These are phyloP conservation scores for Steinernema feltiae DNA, from an alignment of 1,140 invertebrate species.

Conservation along the genomic window DNA sequence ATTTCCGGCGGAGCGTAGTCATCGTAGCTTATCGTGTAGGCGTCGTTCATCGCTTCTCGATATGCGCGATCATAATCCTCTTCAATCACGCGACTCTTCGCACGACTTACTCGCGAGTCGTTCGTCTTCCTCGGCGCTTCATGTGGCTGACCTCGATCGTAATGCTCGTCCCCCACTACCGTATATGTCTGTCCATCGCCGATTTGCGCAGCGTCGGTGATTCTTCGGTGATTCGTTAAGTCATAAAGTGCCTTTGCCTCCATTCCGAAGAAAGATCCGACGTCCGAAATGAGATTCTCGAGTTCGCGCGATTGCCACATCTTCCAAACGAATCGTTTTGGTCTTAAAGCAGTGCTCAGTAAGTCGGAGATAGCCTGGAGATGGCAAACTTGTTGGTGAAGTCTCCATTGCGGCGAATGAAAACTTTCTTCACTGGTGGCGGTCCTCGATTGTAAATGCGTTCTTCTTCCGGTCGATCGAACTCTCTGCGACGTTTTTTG, in stretches of 20 bases:
- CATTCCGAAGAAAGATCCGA: conserved; percentile 29
- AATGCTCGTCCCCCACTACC: conserved; percentile 1
- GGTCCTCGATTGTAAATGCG: conserved; percentile 2
- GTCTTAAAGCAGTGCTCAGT: conserved; percentile 19
- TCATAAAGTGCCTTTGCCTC: conserved; percentile 30
- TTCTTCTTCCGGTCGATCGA: conserved; percentile 27
- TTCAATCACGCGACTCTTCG: neutral
- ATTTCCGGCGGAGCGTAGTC: neutral
- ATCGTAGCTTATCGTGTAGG: neutral
- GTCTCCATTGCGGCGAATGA: neutral
- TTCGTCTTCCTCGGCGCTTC: conserved; percentile 21
- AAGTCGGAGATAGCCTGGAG: neutral
- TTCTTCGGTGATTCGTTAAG: conserved; percentile 11
- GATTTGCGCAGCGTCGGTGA: neutral
- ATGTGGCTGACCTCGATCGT: too few relatives aligned
- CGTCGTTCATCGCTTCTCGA: neutral
- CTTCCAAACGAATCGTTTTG: conserved; percentile 34
- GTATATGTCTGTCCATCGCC: neutral
- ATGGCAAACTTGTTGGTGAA: conserved; percentile 25
- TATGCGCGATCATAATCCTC: neutral
- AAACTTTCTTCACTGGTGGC: neutral
- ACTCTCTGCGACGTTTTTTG: conserved; percentile 24
- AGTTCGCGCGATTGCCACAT: conserved; percentile 28
- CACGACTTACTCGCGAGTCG: conserved; percentile 19
- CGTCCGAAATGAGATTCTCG: conserved; percentile 26